These are phyloP conservation scores for Alloplasta piceator DNA, from an alignment of 2,888 invertebrate species.

Conservation along the genomic window DNA sequence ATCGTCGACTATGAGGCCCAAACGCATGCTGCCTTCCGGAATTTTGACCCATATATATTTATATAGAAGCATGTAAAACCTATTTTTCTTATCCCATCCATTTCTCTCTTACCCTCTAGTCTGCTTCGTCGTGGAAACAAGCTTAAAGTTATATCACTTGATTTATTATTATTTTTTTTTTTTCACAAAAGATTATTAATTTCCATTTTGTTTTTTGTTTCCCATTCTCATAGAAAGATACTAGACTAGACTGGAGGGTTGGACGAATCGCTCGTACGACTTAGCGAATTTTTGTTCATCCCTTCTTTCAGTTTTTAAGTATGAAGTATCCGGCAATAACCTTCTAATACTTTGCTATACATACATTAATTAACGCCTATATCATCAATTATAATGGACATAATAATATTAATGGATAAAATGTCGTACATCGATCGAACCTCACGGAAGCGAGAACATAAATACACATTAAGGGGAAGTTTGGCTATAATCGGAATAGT, in stretches of 20 bases:
- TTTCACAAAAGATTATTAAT: conserved; percentile 7
- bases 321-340: conserved; percentile 42
- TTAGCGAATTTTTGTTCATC: not conserved
- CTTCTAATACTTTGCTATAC: conserved; percentile 33
- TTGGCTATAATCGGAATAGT: too few relatives aligned
- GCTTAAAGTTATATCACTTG: conserved; percentile 55
- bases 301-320: conserved; percentile 33
- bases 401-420: conserved; percentile 33
- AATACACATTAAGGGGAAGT: conserved; percentile 18
- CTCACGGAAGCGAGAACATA: conserved; percentile 58
- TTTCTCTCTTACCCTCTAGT: conserved; percentile 16
- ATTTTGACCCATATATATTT: too few relatives aligned
- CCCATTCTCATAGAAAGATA: conserved; percentile 37
- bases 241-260: conserved; percentile 55
- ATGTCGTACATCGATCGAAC: conserved; percentile 44
- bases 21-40: too few relatives aligned
- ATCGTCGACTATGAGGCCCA: too few relatives aligned
- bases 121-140: conserved; percentile 8
- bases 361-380: conserved; percentile 45
- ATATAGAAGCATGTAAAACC: conserved; percentile 58
- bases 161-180: conserved; percentile 30
- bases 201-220: conserved; percentile 12
- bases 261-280: conserved; percentile 29
- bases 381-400: conserved; percentile 33
- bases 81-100: conserved; percentile 3